Evolutionary conservation across 2,797 vertebrate species (phyloP).

Genomic region (Antrozous pallidus): DNA sequence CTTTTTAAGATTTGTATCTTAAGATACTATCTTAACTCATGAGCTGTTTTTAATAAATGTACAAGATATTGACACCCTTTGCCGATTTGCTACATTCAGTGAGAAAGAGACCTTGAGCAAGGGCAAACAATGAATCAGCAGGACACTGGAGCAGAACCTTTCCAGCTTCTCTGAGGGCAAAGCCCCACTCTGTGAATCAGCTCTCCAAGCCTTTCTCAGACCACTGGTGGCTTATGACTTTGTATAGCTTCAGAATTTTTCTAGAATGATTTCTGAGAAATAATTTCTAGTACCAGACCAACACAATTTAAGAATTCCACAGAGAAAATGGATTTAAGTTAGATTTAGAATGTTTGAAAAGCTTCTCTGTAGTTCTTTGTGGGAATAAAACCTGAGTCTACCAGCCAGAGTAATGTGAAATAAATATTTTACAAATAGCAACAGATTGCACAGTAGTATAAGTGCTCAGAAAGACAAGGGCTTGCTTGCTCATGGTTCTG

Average conservation of each 20-base stretch:
- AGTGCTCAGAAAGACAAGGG: neutral
- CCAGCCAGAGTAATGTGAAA: slow-evolving; percentile 34
- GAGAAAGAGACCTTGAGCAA: slow-evolving; percentile 41
- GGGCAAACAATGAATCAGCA: slow-evolving; percentile 49
- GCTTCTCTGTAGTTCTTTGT: slow-evolving; percentile 40
- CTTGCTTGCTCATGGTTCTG: slow-evolving; percentile 15
- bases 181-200: neutral
- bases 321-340: slow-evolving; percentile 51
- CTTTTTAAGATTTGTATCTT: slow-evolving; percentile 27
- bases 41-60: neutral
- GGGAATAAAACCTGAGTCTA: slow-evolving; percentile 58
- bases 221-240: neutral
- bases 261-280: slow-evolving; percentile 19
- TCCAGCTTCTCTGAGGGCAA: neutral
- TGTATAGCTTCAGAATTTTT: slow-evolving; percentile 32
- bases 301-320: slow-evolving; percentile 50
- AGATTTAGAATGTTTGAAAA: slow-evolving; percentile 62
- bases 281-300: slow-evolving; percentile 17
- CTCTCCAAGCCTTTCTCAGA: slow-evolving; percentile 16
- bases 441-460: slow-evolving; percentile 37
- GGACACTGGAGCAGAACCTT: neutral
- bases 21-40: slow-evolving; percentile 18
- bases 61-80: slow-evolving; percentile 20
- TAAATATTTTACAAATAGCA: slow-evolving; percentile 72
- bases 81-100: neutral